These are phyloP conservation scores for Alligator sinensis DNA, from an alignment of 2,113 vertebrate genomes.

Conservation along the genomic window DNA sequence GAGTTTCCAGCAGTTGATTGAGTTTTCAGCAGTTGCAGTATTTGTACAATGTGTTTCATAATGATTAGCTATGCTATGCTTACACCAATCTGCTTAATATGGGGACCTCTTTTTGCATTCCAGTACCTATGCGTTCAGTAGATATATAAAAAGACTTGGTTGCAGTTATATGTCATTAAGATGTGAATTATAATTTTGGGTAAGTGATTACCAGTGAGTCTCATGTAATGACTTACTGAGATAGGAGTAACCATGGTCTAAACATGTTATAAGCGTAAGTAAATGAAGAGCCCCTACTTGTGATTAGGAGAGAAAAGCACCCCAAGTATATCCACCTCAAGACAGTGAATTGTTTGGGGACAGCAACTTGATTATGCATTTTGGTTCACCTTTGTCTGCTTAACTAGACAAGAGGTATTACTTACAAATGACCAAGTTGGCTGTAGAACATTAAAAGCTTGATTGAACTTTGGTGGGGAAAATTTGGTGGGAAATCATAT, in stretches of 20 bases:
- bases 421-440: neutral
- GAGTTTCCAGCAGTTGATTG: neutral
- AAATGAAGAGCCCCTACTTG: neutral
- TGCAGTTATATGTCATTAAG: no score
- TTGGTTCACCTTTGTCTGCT: neutral
- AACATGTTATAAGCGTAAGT: neutral
- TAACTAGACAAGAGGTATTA: neutral
- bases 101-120: neutral
- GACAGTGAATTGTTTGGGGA: no score
- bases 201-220: neutral
- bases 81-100: neutral
- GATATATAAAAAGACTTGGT: neutral
- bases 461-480: neutral
- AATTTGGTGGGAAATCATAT: neutral
- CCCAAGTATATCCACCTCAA: neutral
- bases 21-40: neutral
- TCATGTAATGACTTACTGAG: neutral
- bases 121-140: neutral
- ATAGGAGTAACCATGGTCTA: neutral
- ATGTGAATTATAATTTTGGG: neutral
- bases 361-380: fast-evolving
- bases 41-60: neutral
- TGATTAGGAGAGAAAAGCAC: neutral
- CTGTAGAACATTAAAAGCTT: neutral
- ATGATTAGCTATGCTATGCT: neutral